Evolutionary conservation across 2,797 vertebrate genomes (phyloP), one percentile per base, ranked within the genome.

Genomic region (Hyperoplus lanceolatus): DNA sequence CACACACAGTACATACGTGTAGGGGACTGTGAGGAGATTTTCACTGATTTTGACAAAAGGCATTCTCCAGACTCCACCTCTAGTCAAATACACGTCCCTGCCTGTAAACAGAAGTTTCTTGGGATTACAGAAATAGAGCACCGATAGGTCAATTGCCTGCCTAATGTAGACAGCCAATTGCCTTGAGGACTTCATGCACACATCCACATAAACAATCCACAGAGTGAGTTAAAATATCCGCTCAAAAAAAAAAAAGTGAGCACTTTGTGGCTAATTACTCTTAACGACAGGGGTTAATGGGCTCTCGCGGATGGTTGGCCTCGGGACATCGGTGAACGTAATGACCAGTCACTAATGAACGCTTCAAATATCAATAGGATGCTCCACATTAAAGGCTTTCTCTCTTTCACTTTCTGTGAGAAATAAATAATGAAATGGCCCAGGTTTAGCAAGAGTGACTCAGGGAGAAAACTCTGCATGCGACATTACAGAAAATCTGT

Each of bases 311-410:
- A 89, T 62, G 74, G 78, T 0, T 60, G 84, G 88, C 82, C 81
- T 70, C 75, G 80, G 92, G 88, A 93, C 91, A 95, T 95, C 93
- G 81, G 93, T 93, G 80, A 89, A 82, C 68, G 79, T 92, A 95
- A 95, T 95, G 94, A 94, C 87, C 89, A 89, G 89, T 90, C 86
- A 86, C 94, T 95, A 95, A 95, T 95, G 93, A 95, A 86, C 41
- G 48, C 87, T 82, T 68, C 70, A 92, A 92, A 91, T 84, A 81
- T 94, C 93, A 82, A 94, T 94, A 88, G 66, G 84, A 83, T 64
- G 59, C 87, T 77, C 72, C 13, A 63, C 79, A 29, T 79, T 70
- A 64, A 58, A 79, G 75, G 81, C 59, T 88, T 80, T 80, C 73
- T 67, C 66, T 80, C 70, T 62, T 70, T 57, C 9, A 48, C 36